Base-by-base conservation (phyloP, 1,140 invertebrate genomes). In the Aphidius ervi region DNA sequence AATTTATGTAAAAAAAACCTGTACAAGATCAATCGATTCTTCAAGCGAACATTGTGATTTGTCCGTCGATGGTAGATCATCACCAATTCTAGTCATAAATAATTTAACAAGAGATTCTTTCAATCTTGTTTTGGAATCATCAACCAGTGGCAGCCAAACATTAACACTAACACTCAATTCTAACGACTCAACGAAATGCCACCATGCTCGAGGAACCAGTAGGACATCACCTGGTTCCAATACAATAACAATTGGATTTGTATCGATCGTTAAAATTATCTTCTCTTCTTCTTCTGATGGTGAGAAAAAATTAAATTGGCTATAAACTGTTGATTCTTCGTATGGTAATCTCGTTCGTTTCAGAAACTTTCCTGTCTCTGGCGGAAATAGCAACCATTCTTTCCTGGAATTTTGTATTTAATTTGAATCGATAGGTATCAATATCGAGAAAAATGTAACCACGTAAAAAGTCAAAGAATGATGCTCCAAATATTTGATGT, bases 321-420 rank as follows among this genome's bases (percentile, higher is more conserved):
- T 95, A 75, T 95, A 99, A 31, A 98, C 84, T 80, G 93, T 98
- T 0, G 95, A 97, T 74, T 99, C 96, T 82, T 98, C 96, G 81
- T 95, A 98, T 10, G 96, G 96, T 61, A 98, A 83, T 73, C 96
- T 84, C 8, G 92, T 92, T 59, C 93, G 87, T 67, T 87, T 86
- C 60, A 98, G 77, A 52, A 65, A 67, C 61, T 84, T 72, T 47
- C 82, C 84, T 46, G 89, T 84, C 62, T 84, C 80, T 16, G 93
- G 93, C 10, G 93, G 90, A 80, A 95, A 97, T n/a, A 99, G 76
- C 37, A 95, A 77, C 96, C 96, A 99, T 58, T 85, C 81, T 78
- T 99, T 99, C 68, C 92, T 94, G 67, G 31, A 82, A 61, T 16
- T 46, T 47, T 53, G 16, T 23, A 63, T 6, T 50, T 20, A 6